phyloP scores from a whole-genome alignment of 2,888 invertebrate species.

The Trachelus tabidus region DNA sequence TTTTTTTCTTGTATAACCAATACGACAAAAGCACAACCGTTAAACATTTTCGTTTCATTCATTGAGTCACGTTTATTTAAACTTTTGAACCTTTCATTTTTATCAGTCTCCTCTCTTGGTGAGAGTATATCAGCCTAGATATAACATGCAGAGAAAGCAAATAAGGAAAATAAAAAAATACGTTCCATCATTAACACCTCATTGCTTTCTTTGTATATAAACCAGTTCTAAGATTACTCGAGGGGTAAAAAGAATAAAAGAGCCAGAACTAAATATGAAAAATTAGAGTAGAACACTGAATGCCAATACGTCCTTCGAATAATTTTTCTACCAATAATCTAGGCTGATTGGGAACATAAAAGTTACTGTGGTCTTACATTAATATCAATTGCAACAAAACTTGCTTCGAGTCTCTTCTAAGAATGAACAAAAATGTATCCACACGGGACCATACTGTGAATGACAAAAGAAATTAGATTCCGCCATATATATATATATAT shows the following conservation, averaged over 20 bases:
- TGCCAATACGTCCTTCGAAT: not conserved
- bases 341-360: not conserved
- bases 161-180: not conserved
- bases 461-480: not conserved
- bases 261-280: too few species aligned
- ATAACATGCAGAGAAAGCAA: not conserved
- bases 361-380: not conserved
- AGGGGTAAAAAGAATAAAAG: not conserved
- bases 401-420: not conserved
- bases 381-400: not conserved
- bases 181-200: not conserved
- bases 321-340: not conserved
- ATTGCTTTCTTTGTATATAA: not conserved
- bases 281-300: too few species aligned
- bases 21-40: not conserved
- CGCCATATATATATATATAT: not conserved
- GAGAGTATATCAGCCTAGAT: not conserved
- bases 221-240: not conserved
- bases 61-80: not conserved
- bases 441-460: constrained; percentile 42
- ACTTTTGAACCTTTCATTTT: not conserved
- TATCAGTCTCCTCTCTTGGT: not conserved
- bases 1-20: constrained; percentile 7
- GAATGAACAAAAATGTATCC: constrained; percentile 50
- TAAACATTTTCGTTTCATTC: not conserved